Percentiles rank a stretch among this genome's conserved stretches.
These are phyloP conservation scores for Orbicella faveolata DNA, from an alignment of 64 coral and sea anemone species.

Conservation along the genomic window DNA sequence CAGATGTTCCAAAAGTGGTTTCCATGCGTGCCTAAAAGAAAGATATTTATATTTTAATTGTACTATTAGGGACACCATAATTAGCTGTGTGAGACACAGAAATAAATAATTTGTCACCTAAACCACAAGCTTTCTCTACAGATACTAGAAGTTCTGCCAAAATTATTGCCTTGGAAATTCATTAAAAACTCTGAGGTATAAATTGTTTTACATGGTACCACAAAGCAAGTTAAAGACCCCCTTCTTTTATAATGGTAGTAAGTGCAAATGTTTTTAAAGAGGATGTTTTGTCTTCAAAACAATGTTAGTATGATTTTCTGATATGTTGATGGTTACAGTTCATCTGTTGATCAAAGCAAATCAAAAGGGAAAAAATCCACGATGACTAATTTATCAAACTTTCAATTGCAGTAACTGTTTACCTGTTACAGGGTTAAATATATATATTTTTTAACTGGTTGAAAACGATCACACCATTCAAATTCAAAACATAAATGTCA, in stretches of 20 bases:
- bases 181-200: not conserved
- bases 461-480: too few relatives aligned
- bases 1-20: slow-evolving; percentile 92
- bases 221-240: not conserved
- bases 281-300: not conserved
- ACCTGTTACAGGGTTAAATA: not conserved
- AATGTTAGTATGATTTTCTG: not conserved
- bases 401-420: not conserved
- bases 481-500: too few relatives aligned
- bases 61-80: not conserved
- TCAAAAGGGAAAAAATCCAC: not conserved
- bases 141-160: not conserved
- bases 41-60: not conserved
- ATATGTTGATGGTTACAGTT: not conserved
- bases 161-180: not conserved
- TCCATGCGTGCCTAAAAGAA: slow-evolving; percentile 80
- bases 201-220: not conserved
- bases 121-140: too few relatives aligned
- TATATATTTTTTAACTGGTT: not conserved
- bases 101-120: not conserved
- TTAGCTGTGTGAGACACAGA: not conserved
- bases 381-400: not conserved
- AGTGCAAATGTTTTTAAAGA: not conserved
- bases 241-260: not conserved
- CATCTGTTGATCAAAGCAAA: not conserved